Evolutionary conservation across 2,113 vertebrate genomes (phyloP).

Genomic region (Pipra filicauda): DNA sequence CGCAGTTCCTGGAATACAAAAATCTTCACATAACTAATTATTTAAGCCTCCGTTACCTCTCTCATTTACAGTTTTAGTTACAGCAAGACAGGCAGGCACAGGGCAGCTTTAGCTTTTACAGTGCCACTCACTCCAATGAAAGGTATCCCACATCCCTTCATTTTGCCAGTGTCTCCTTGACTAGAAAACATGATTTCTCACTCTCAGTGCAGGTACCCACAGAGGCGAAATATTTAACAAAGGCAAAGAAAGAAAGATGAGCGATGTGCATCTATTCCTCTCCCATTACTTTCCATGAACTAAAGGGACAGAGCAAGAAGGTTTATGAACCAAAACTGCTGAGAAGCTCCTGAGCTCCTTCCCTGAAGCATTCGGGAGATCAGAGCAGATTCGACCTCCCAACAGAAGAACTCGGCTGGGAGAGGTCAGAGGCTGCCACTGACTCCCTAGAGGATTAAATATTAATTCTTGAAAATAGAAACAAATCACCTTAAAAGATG

Average conservation of each 20-base stretch:
- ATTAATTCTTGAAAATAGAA: neutral
- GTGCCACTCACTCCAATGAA: neutral
- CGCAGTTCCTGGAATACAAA: neutral
- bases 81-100: neutral
- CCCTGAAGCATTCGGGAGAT: neutral
- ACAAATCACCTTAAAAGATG: neutral
- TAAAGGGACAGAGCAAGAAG: neutral
- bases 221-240: neutral
- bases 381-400: neutral
- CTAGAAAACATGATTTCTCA: neutral
- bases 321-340: neutral
- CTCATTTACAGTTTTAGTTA: neutral
- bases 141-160: neutral
- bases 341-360: neutral
- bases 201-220: accelerated
- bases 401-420: accelerated
- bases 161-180: neutral
- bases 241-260: neutral
- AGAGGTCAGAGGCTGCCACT: neutral
- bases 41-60: neutral
- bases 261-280: neutral
- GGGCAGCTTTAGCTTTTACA: neutral
- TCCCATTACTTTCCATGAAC: neutral
- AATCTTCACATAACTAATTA: neutral
- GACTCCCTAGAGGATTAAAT: neutral